Percentiles rank a stretch among this genome's conserved stretches.
Evolutionary conservation across 2,888 invertebrate genomes (phyloP).

Genomic region (Chalcis sispes): DNA sequence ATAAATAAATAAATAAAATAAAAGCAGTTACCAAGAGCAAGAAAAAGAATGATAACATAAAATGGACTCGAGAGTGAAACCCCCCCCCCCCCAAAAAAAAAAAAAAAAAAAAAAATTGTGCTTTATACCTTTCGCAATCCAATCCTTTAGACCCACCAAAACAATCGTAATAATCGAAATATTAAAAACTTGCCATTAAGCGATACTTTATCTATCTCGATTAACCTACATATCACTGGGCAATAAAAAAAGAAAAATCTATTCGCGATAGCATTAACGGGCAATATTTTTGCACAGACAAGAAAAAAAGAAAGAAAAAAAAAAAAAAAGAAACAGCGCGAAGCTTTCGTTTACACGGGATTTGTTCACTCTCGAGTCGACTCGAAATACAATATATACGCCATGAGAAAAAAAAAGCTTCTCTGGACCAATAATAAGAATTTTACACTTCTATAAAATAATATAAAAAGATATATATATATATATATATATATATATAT

Average conservation of each 20-base stretch:
- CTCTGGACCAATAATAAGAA: slow-evolving; percentile 73
- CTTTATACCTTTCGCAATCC: too few species aligned
- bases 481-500: too few species aligned
- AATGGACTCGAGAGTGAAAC: slow-evolving; percentile 25
- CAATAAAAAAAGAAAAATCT: slow-evolving; percentile 10
- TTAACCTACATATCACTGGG: background rate
- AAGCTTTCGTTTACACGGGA: slow-evolving; percentile 38
- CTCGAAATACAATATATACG: slow-evolving; percentile 52
- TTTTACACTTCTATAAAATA: slow-evolving; percentile 72
- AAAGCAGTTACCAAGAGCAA: slow-evolving; percentile 20
- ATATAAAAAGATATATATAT: too few species aligned
- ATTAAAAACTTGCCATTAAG: background rate
- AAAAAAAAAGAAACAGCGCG: too few species aligned
- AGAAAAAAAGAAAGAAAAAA: background rate
- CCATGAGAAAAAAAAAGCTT: slow-evolving; percentile 62
- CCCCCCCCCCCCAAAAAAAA: slow-evolving; percentile 38
- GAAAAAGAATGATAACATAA: slow-evolving; percentile 24
- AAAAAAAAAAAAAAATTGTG: background rate
- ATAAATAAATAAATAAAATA: too few species aligned
- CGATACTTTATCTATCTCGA: background rate
- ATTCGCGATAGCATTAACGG: too few species aligned
- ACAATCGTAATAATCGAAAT: background rate
- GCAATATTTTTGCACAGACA: too few species aligned
- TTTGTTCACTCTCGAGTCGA: slow-evolving; percentile 56
- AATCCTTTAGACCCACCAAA: background rate